Conservation (phyloP, 2,113 vertebrate species). For the Petrocephalus microphthalmus region DNA sequence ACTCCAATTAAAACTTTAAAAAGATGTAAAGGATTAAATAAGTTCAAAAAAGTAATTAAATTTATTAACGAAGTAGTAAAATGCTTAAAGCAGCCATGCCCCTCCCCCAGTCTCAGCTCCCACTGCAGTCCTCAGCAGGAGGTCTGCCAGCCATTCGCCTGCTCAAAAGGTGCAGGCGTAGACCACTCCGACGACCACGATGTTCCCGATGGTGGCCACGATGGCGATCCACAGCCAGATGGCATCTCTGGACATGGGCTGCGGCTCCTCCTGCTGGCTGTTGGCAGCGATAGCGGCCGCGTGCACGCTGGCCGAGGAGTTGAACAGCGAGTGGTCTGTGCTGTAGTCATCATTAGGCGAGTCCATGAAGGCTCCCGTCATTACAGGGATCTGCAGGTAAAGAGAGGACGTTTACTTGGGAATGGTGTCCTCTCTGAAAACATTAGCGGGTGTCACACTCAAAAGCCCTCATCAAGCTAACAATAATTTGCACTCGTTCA, state of each 20-base stretch:
- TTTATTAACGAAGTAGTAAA: not conserved
- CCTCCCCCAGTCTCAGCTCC: not conserved
- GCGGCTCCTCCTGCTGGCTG: slow-evolving; percentile 72
- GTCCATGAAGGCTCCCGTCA: slow-evolving; percentile 98
- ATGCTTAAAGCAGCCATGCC: not conserved
- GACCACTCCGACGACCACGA: slow-evolving; percentile 92
- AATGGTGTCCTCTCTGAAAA: not conserved
- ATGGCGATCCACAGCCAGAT: slow-evolving; percentile 97
- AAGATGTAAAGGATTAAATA: slow-evolving; percentile 20
- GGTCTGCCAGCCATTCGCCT: not conserved
- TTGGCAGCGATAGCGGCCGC: slow-evolving; percentile 64
- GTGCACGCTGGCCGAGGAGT: slow-evolving; percentile 86
- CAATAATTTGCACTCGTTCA: not conserved
- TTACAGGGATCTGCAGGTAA: slow-evolving; percentile 85
- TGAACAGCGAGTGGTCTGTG: slow-evolving; percentile 89
- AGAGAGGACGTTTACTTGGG: slow-evolving; percentile 2
- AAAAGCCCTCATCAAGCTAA: slow-evolving; percentile 21
- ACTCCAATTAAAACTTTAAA: slow-evolving; percentile 30
- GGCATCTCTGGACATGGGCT: slow-evolving; percentile 83
- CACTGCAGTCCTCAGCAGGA: not conserved
- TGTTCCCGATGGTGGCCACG: slow-evolving; percentile 93
- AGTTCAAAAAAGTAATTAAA: not conserved
- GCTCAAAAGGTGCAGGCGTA: slow-evolving; percentile 91
- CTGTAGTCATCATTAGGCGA: slow-evolving; percentile 92
- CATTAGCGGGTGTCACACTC: not conserved